Evolutionary conservation across 2,888 invertebrate genomes (phyloP), one percentile per base, ranked within the genome.

Genomic region (Drosophila merina): DNA sequence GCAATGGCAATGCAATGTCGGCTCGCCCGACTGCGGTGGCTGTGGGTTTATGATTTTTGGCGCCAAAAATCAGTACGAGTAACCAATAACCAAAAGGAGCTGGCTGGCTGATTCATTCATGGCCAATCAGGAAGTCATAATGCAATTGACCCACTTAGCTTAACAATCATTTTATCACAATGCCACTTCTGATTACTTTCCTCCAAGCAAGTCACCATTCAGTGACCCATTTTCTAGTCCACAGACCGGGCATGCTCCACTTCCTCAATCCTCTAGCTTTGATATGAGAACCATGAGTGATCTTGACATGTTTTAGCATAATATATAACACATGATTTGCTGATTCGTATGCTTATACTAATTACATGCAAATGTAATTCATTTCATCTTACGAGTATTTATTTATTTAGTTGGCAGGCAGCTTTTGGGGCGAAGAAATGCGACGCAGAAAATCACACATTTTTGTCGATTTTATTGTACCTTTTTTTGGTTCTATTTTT

Each of bases 1-100:
- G 81, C 85, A 84, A 81, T 81, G 81, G 57, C 60, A 71, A 72
- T 67, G 72, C 60, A 57, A 62, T 48, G 57, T 71, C 58, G 55
- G 51, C 51, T 30, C 55, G 55, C 26, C 33, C 28, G 48, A 33
- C 38, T 60, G 33, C 44, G 70, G 68, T 25, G 47, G 52, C 57
- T 57, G 66, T 36, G 67, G 49, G 42, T 49, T 48, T 50, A 52
- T 54, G 58, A 38, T 45, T 69, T 72, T 72, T 72, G 72, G 72
- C 72, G 72, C 72, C 72, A 72, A 72, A 72, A 72, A 20, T 20
- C 20, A 2, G 20, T 20, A 20, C 20, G 33, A 31, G 4, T 9
- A 9, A 44, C 14, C 20, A 14, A 47, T 33, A 47, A 33, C 45
- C 44, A 26, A 44, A 14, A 28, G 12, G 4, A 14, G 20, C 2